phyloP scores from a whole-genome alignment of 2,113 vertebrate species.

The Amblyopsis rosae region DNA sequence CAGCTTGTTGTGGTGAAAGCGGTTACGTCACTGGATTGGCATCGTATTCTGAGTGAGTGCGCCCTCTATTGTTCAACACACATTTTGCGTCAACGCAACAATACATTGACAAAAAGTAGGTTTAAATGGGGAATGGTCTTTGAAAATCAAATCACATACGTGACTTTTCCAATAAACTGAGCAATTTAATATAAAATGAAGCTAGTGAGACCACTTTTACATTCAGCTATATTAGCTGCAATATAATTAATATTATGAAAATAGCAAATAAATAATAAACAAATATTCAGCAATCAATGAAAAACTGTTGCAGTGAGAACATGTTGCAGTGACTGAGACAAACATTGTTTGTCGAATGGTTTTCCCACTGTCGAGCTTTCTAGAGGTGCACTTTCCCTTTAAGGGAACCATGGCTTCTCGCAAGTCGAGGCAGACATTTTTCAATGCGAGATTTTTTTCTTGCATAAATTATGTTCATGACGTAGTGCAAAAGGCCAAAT shows the following conservation, averaged over 20 bases:
- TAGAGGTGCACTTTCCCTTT: conserved; percentile 67
- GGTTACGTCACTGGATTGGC: conserved; percentile 67
- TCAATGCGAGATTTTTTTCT: conserved; percentile 86
- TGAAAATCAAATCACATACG: too few species aligned
- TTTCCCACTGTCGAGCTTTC: background rate
- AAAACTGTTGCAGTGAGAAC: too few species aligned
- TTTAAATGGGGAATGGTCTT: too few species aligned
- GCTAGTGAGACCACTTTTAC: too few species aligned
- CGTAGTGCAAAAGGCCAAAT: conserved; percentile 92
- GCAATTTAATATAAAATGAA: too few species aligned
- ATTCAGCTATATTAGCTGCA: too few species aligned
- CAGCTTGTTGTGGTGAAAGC: conserved; percentile 74
- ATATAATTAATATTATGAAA: too few species aligned
- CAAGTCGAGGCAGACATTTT: conserved; percentile 77
- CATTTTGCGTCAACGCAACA: background rate
- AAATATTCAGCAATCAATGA: too few species aligned
- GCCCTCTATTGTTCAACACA: conserved; percentile 25
- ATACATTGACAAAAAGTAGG: too few species aligned
- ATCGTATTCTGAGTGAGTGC: conserved; percentile 33
- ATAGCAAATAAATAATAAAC: too few species aligned
- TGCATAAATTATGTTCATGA: conserved; percentile 99
- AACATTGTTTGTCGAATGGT: background rate
- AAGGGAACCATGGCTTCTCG: conserved; percentile 76
- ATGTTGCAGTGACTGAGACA: too few species aligned
- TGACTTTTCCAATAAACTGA: too few species aligned